Conservation (phyloP, 2,797 vertebrate species). For the Percopsis omiscomaycus region DNA sequence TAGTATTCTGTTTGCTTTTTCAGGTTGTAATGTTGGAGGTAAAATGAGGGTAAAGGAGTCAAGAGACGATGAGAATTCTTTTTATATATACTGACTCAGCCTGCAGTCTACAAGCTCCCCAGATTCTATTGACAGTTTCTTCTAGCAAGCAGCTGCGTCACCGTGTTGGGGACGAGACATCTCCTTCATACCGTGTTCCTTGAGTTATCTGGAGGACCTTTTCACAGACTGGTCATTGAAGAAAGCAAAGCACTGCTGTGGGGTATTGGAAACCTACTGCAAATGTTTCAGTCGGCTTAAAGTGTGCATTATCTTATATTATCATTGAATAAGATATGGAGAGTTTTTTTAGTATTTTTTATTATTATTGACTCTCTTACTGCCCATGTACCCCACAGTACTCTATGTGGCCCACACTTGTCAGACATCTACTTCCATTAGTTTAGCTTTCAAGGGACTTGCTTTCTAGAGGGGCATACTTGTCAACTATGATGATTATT, state of each 20-base stretch:
- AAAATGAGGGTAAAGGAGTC: constrained; percentile 35
- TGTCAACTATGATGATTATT: constrained; percentile 61
- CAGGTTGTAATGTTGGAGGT: constrained; percentile 48
- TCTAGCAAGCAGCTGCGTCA: constrained; percentile 36
- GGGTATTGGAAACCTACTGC: constrained; percentile 30
- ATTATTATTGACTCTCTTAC: constrained; percentile 46
- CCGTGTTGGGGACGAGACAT: constrained; percentile 31
- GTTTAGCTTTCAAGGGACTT: constrained; percentile 60
- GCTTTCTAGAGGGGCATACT: constrained; percentile 67
- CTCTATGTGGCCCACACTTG: constrained; percentile 44
- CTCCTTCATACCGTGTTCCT: constrained; percentile 26
- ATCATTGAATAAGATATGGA: constrained; percentile 38
- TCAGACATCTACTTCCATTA: constrained; percentile 45
- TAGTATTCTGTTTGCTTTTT: constrained; percentile 2
- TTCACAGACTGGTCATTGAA: constrained; percentile 35
- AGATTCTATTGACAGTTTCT: constrained; percentile 41
- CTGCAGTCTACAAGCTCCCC: constrained; percentile 46
- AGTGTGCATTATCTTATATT: constrained; percentile 23
- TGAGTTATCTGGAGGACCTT: constrained; percentile 37
- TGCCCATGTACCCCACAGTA: constrained; percentile 40
- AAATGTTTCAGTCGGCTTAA: constrained; percentile 25
- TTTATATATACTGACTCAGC: constrained; percentile 72
- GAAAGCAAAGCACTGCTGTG: constrained; percentile 32
- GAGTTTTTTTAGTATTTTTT: constrained; percentile 29
- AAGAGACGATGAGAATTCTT: constrained; percentile 52